Base-by-base conservation (phyloP, 2,797 vertebrate genomes). In the Sebastes nivosus region DNA sequence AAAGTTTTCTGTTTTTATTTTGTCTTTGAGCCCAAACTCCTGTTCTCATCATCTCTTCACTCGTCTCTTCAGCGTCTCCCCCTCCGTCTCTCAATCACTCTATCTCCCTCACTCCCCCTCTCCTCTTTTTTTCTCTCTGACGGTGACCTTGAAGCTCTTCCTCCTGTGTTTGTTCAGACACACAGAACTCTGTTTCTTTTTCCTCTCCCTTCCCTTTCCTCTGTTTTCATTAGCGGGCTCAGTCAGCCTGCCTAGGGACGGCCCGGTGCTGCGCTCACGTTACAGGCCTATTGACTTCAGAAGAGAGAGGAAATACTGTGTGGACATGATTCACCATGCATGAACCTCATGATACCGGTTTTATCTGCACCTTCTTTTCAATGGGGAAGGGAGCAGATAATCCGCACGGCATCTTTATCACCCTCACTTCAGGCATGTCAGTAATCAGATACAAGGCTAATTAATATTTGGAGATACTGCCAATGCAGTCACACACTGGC, bases 251-350 rank as follows among this genome's bases (percentile, higher is more conserved):
- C 90, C 92, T 69, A 80, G 92, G 92, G 93, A 94, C 91, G 75
- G 89, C 90, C 87, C 76, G 73, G 89, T 92, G 91, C 93, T 90
- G 90, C 79, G 89, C 95, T 95, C 94, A 93, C 82, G 93, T 95
- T 95, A 95, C 94, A 94, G 92, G 90, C 93, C 88, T 91, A 93
- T 93, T 94, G 94, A 94, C 93, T 95, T 90, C 90, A 80, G 88
- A 94, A 93, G 90, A 86, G 89, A 91, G 92, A 92, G 89, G 90
- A 93, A 94, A 92, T 87, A 91, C 89, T 66, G 88, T 89, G 88
- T 89, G 92, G 94, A 95, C 93, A 91, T 88, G 93, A 95, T 94
- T 95, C 94, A 92, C 94, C 93, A 93, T 86, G 91, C 94, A 93
- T 93, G 90, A 94, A 94, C 92, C 94, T 94, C 94, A 91, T 92